Conservation (phyloP, 2,113 vertebrate genomes). For the Gallinago jamesoni region DNA sequence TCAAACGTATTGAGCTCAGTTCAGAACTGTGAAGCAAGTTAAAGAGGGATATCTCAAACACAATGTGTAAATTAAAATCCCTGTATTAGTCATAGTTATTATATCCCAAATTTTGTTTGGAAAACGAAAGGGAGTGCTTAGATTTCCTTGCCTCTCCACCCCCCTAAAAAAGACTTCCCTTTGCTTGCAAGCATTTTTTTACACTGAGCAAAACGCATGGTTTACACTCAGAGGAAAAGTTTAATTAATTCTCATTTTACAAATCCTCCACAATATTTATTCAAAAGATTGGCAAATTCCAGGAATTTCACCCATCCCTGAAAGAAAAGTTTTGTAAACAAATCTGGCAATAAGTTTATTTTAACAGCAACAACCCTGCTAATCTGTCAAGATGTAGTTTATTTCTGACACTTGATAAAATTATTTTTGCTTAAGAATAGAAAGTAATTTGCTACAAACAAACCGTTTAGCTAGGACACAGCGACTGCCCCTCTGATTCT, state of each 20-base stretch:
- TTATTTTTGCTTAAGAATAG: constrained; percentile 23
- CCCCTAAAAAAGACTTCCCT: not conserved
- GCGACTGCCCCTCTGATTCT: not conserved
- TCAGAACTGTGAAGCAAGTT: not conserved
- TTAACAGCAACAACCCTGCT: constrained; percentile 31
- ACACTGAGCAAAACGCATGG: not conserved
- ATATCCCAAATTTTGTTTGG: not conserved
- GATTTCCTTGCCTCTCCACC: not conserved
- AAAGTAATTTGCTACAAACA: constrained; percentile 36
- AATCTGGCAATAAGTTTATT: constrained; percentile 62
- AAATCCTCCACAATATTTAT: constrained; percentile 57
- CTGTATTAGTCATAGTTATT: not conserved
- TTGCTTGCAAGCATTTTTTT: constrained; percentile 5
- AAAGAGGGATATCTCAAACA: not conserved
- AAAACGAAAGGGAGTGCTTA: not conserved
- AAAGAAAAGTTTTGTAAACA: constrained; percentile 61
- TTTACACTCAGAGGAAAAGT: constrained; percentile 24
- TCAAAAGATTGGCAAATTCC: constrained; percentile 46
- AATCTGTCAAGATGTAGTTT: constrained; percentile 39
- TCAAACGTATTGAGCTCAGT: not conserved
- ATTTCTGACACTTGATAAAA: constrained; percentile 43
- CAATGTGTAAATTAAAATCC: not conserved
- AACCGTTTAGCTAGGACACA: constrained; percentile 6
- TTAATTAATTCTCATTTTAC: constrained; percentile 59
- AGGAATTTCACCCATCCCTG: constrained; percentile 48